Percentiles rank a stretch among this genome's conserved stretches.
These are phyloP conservation scores for Gobius niger DNA, from an alignment of 2,113 vertebrate genomes.

Conservation along the genomic window DNA sequence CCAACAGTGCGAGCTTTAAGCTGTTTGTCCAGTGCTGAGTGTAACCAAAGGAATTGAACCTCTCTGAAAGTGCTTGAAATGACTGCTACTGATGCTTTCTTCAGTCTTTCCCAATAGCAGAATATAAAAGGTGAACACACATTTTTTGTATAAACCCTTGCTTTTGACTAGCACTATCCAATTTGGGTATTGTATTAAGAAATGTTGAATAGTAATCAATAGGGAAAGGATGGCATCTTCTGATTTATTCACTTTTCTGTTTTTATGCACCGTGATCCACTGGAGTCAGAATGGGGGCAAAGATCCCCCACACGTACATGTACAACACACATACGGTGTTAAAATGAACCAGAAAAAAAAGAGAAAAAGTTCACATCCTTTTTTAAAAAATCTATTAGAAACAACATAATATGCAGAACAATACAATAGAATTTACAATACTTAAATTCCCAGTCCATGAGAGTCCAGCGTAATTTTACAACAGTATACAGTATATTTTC, in stretches of 20 bases:
- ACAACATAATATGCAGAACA: conserved; percentile 99
- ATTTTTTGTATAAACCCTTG: not conserved
- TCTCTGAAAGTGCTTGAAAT: no score
- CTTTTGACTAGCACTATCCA: not conserved
- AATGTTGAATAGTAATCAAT: conserved; percentile 41
- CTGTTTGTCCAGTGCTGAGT: no score
- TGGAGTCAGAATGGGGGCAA: conserved; percentile 75
- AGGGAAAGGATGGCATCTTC: conserved; percentile 62
- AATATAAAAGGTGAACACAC: no score
- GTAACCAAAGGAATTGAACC: no score
- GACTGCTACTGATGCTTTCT: no score
- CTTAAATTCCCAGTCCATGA: conserved; percentile 95
- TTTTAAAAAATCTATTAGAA: conserved; percentile 99
- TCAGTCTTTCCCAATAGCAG: no score
- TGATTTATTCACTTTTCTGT: conserved; percentile 70
- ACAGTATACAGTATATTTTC: conserved; percentile 90
- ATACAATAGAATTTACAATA: conserved; percentile 99
- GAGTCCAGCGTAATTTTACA: conserved; percentile 94
- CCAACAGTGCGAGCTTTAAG: no score
- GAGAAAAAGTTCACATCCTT: conserved; percentile 97
- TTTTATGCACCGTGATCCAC: conserved; percentile 85
- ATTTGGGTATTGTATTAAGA: conserved; percentile 26
- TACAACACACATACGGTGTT: conserved; percentile 98
- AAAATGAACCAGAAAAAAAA: conserved; percentile 73
- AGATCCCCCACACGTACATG: conserved; percentile 88